Percentiles rank a stretch among this genome's conserved stretches.
phyloP scores from a whole-genome alignment of 2,113 vertebrate genomes.

The Centropristis striata region DNA sequence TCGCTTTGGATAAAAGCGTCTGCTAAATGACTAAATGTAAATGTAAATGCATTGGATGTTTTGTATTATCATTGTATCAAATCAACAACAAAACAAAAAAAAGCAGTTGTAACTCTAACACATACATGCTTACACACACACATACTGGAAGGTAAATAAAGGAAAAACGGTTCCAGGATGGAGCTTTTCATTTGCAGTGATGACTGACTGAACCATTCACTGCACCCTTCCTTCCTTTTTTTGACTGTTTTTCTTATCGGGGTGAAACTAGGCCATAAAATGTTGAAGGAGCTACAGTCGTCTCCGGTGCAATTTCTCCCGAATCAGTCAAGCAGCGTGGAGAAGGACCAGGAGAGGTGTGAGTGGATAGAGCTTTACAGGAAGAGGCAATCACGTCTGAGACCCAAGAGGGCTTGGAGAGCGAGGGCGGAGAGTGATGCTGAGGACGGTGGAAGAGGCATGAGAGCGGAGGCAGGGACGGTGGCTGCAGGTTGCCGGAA shows the following conservation, averaged over 20 bases:
- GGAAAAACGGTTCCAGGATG: slow-evolving; percentile 2
- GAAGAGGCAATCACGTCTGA: slow-evolving; percentile 61
- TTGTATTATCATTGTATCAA: too few relatives aligned
- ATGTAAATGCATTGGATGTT: too few relatives aligned
- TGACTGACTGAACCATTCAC: slow-evolving; percentile 25
- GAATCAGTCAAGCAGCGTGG: slow-evolving; percentile 61
- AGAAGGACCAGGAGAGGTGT: slow-evolving; percentile 54
- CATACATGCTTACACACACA: not conserved
- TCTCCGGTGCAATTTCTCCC: slow-evolving; percentile 58
- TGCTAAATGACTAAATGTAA: too few relatives aligned
- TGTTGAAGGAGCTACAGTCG: slow-evolving; percentile 41
- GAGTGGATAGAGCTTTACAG: slow-evolving; percentile 54
- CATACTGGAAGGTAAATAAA: slow-evolving; percentile 10
- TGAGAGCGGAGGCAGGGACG: not conserved
- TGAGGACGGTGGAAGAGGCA: slow-evolving; percentile 15
- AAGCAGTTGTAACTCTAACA: too few relatives aligned
- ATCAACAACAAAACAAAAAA: slow-evolving; percentile 7
- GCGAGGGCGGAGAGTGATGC: slow-evolving; percentile 2
- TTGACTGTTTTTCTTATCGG: slow-evolving; percentile 41
- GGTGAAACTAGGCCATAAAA: slow-evolving; percentile 66
- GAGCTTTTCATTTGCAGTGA: slow-evolving; percentile 1
- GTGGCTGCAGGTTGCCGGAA: not conserved
- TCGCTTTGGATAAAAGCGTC: too few relatives aligned
- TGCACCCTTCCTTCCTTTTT: slow-evolving; percentile 11
- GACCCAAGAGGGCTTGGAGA: slow-evolving; percentile 43